A percentile compares a stretch with the other conserved stretches of the same genome.
phyloP scores from a whole-genome alignment of 2,797 vertebrate species.

The Octomys mimax region DNA sequence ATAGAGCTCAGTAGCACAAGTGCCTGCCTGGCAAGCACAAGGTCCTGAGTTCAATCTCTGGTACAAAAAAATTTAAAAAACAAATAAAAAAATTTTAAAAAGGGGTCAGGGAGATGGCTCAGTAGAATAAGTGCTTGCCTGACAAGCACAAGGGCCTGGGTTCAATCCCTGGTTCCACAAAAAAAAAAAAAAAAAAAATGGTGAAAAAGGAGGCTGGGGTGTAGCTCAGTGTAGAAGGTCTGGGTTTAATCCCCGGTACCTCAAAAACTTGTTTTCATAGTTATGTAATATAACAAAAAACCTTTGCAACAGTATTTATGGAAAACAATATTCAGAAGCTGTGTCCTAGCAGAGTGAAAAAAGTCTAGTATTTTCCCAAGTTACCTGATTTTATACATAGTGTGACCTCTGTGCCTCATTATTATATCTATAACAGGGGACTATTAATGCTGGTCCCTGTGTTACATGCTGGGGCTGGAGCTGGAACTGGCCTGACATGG shows the following conservation, averaged over 20 bases:
- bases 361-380: not conserved
- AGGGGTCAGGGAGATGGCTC: too few relatives aligned
- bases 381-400: not conserved
- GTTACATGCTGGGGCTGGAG: not conserved
- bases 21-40: too few relatives aligned
- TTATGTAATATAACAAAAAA: constrained; percentile 1
- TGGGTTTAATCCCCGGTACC: not conserved
- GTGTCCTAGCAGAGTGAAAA: not conserved
- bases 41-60: too few relatives aligned
- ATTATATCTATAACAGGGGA: not conserved
- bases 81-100: too few relatives aligned
- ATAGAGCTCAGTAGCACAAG: not conserved
- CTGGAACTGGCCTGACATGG: not conserved
- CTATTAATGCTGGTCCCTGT: not conserved
- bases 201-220: not conserved
- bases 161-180: too few relatives aligned
- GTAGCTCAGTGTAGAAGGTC: not conserved
- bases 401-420: not conserved
- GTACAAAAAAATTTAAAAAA: too few relatives aligned
- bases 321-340: not conserved
- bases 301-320: not conserved
- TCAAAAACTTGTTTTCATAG: not conserved
- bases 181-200: not conserved
- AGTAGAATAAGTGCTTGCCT: too few relatives aligned
- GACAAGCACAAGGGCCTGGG: too few relatives aligned